Evolutionary conservation across 2,113 vertebrate genomes (phyloP).

Genomic region (Scomber scombrus): DNA sequence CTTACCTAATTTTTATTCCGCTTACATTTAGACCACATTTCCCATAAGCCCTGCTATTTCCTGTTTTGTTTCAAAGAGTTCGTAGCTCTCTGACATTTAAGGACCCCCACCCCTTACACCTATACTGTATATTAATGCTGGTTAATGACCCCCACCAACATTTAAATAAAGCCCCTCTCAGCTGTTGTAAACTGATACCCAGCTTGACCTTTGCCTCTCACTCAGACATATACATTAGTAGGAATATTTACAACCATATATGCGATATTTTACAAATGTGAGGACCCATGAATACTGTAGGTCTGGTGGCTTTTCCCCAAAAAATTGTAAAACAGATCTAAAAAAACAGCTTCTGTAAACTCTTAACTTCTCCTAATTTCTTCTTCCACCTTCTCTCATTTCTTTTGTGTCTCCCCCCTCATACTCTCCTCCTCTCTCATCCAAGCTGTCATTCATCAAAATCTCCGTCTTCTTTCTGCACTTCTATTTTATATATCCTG

Average conservation of each 20-base stretch:
- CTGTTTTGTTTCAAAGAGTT: neutral
- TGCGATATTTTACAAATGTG: neutral
- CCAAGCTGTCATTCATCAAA: no score
- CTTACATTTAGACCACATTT: no score
- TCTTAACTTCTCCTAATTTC: neutral
- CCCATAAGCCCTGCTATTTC: neutral
- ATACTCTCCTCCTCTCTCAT: no score
- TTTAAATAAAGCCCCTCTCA: constrained; percentile 41
- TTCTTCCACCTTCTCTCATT: no score
- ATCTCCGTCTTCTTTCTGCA: no score
- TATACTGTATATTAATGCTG: neutral
- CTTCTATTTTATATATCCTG: no score
- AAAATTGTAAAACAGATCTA: neutral
- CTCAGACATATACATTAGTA: neutral
- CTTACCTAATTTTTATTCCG: no score
- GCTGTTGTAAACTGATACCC: constrained; percentile 44
- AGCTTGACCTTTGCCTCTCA: constrained; percentile 21
- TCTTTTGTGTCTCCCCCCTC: no score
- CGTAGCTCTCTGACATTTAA: neutral
- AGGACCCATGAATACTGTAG: neutral
- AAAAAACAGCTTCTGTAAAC: neutral
- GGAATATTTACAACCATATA: neutral
- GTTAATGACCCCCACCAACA: constrained; percentile 12
- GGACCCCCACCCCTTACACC: neutral
- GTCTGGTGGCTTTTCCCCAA: neutral